These are phyloP conservation scores for Saxidomus purpurata DNA, from an alignment of 1,140 invertebrate genomes.

Conservation along the genomic window DNA sequence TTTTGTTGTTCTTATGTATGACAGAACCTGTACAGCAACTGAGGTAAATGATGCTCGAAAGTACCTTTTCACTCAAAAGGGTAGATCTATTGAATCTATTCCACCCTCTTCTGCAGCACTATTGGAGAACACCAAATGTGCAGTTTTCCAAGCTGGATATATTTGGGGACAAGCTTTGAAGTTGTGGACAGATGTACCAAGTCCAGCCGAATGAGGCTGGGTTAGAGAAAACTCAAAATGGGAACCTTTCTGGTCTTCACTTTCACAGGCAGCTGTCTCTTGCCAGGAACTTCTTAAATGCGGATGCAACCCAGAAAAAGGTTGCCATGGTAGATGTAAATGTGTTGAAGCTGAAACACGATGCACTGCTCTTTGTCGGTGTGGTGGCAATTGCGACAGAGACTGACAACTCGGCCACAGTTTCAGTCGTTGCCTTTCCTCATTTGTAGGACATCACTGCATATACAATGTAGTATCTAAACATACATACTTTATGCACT, in stretches of 20 bases:
- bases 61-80: constrained; percentile 60
- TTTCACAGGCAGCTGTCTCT: constrained; percentile 23
- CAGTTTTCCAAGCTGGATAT: constrained; percentile 62
- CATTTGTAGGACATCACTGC: no score
- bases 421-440: no score
- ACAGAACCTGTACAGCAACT: constrained; percentile 32
- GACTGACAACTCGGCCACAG: no score
- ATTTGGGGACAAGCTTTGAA: constrained; percentile 50
- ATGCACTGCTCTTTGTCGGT: no score
- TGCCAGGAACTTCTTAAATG: constrained; percentile 62
- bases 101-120: constrained; percentile 66
- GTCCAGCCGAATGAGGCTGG: constrained; percentile 57
- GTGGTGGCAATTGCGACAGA: no score
- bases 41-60: constrained; percentile 50
- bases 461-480: no score
- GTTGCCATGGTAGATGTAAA: no score
- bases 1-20: constrained; percentile 7
- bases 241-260: neutral
- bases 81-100: constrained; percentile 62
- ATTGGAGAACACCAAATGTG: constrained; percentile 45
- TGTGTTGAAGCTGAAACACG: no score
- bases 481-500: no score
- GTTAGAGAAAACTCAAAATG: neutral
- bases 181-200: neutral
- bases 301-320: neutral